phyloP scores from a whole-genome alignment of 2,797 vertebrate genomes.

The Sibirionetta formosa region DNA sequence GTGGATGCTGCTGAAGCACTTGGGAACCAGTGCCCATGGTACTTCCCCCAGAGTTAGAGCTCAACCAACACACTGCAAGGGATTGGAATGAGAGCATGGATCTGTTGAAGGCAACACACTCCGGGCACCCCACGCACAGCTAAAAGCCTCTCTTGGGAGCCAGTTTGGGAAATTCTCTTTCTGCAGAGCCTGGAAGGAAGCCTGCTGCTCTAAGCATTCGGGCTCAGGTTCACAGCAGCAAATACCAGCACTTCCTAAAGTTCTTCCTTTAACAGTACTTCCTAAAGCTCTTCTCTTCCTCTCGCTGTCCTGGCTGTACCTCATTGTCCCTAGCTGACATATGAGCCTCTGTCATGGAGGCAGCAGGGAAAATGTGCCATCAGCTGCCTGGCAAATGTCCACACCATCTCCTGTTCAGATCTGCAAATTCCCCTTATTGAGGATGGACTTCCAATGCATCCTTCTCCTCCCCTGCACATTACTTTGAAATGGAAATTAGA shows the following conservation, averaged over 20 bases:
- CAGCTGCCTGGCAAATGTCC: not conserved
- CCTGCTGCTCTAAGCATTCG: not conserved
- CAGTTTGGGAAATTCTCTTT: not conserved
- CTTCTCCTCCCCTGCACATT: accelerated
- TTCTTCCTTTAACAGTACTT: not conserved
- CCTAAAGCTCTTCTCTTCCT: not conserved
- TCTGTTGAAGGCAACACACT: not conserved
- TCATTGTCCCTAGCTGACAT: not conserved
- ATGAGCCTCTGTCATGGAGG: not conserved
- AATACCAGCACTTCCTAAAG: not conserved
- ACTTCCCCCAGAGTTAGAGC: not conserved
- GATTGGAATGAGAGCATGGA: accelerated
- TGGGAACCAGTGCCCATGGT: accelerated
- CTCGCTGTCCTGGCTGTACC: not conserved
- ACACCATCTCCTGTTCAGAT: not conserved
- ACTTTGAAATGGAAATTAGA: not conserved
- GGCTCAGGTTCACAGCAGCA: not conserved
- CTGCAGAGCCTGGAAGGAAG: not conserved
- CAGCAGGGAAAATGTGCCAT: not conserved
- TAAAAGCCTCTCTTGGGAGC: not conserved
- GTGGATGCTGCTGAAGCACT: not conserved
- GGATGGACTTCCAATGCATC: not conserved
- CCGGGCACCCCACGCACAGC: not conserved
- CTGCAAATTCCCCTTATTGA: not conserved
- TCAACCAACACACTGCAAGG: accelerated